Evolutionary conservation across 2,113 vertebrate genomes (phyloP), one percentile per base, ranked within the genome.

Genomic region (Urocitellus parryii): DNA sequence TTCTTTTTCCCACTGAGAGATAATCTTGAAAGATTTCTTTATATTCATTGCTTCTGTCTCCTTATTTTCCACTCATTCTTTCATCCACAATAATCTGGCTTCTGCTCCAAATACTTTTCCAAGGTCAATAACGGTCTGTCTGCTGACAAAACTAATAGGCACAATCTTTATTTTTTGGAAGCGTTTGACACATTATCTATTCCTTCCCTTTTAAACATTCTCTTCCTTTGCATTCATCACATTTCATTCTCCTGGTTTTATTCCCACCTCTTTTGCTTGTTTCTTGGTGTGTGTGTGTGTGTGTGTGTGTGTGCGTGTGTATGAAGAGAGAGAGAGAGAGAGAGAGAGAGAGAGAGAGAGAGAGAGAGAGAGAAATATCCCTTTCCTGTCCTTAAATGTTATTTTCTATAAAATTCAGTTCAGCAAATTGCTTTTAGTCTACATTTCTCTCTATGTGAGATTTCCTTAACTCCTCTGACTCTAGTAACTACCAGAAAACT

Each of bases 161-260:
- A 70, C 56, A 58, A 58, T 58, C 11, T 58, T 85, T n/a, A 77
- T 25, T 81, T 90, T 92, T 78, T 51, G 39, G 12, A 86, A 63
- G 5, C 9, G 39, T 61, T 63, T 70, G 17, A 77, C 27, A 84
- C 39, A 37, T 61, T 29, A 76, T 27, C 34, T 17, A 29, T 67
- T 73, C 56, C 39, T 94, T 95, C 27, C 27, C 92, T 63, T 94
- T 25, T n/a, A 91, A 93, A 87, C 9, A 89, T 56, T 25, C 42
- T 83, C n/a, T 90, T 61, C 18, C 32, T 90, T 90, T 85, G 24
- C 25, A 72, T 79, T 83, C 42, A 77, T 76, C 51, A 67, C 12
- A 82, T 68, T 94, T 76, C 12, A 34, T 74, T 84, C 51, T 89
- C 12, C 25, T 67, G 16, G 4, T 91, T 74, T 85, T 88, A 85